Conservation (phyloP, 2,113 vertebrate genomes). For the Podilymbus podiceps region DNA sequence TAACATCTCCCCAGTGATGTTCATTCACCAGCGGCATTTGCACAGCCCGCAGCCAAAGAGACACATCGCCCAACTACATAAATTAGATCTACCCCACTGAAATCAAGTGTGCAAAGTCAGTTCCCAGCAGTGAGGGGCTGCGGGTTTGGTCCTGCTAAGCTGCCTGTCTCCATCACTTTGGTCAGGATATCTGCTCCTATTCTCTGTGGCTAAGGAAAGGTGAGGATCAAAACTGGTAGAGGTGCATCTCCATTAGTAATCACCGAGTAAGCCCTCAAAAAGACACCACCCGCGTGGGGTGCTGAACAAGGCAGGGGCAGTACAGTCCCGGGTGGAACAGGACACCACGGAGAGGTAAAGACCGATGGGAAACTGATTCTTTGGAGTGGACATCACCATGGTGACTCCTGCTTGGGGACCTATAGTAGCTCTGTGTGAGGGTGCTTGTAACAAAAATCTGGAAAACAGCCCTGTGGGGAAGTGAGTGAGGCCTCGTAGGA, state of each 20-base stretch:
- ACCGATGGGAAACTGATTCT: not conserved
- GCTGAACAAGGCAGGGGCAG: not conserved
- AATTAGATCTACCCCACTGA: not conserved
- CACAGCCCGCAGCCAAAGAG: not conserved
- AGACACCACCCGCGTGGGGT: not conserved
- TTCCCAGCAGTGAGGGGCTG: not conserved
- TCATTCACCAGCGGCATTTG: not conserved
- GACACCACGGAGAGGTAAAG: not conserved
- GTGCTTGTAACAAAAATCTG: not conserved
- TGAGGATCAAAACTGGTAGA: not conserved
- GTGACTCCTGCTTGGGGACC: rapidly evolving
- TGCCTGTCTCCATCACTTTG: not conserved
- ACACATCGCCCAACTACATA: not conserved
- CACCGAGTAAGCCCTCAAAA: not conserved
- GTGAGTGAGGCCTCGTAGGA: not conserved
- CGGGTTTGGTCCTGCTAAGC: not conserved
- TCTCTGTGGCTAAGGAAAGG: not conserved
- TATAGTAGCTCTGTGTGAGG: not conserved
- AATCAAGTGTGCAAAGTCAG: not conserved
- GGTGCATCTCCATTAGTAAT: not conserved
- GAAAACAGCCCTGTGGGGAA: not conserved
- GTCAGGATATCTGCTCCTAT: not conserved
- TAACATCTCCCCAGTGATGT: not conserved
- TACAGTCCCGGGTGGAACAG: not conserved
- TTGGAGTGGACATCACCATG: not conserved